Evolutionary conservation across 2,797 vertebrate species (phyloP), one percentile per base, ranked within the genome.

Genomic region (Lagodon rhomboides): DNA sequence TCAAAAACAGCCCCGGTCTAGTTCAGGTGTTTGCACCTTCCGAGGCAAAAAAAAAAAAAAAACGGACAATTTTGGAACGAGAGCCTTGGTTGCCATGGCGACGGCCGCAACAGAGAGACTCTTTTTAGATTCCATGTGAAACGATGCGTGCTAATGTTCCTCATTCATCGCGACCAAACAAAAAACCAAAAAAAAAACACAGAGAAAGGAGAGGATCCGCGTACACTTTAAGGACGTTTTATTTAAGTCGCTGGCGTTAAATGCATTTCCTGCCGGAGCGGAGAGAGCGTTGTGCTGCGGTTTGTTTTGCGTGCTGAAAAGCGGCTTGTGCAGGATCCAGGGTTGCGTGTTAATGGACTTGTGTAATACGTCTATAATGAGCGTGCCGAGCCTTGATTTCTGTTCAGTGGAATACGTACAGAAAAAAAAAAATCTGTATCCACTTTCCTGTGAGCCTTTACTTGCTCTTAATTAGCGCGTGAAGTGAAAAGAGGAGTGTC

Each of bases 11-110:
- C 80, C 75, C 25, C 46, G 9, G 75, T 83, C 79, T 66, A 70
- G 86, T 90, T 94, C 93, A 93, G 93, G 93, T 92, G 91, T 87
- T 87, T 87, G 80, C 81, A 88, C 88, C 89, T 89, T 90, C 83
- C 80, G 51, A 86, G 55, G 68, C 73, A 25, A 73, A 72, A 27
- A 30, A 34, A 34, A 34, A 25, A 73, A 72, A 27, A 30, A 34
- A 34, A 34, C 13, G 63, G 79, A 70, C 75, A 63, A 69, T 75
- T 86, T 86, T 65, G 86, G 83, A 86, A 87, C 69, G 62, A 89
- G 83, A 87, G 83, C 79, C 83, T 73, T 23, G 67, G 92, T 93
- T 86, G 64, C 88, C 75, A 88, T 77, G 82, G 77, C 46, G 54
- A 93, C 67, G 20, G 25, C 62, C 23, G 65, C 78, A 87, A 85